Percentiles rank a stretch among this genome's conserved stretches.
Evolutionary conservation across 53 echinoderm and acorn worm species (phyloP).

Genomic region (Antedon mediterranea): DNA sequence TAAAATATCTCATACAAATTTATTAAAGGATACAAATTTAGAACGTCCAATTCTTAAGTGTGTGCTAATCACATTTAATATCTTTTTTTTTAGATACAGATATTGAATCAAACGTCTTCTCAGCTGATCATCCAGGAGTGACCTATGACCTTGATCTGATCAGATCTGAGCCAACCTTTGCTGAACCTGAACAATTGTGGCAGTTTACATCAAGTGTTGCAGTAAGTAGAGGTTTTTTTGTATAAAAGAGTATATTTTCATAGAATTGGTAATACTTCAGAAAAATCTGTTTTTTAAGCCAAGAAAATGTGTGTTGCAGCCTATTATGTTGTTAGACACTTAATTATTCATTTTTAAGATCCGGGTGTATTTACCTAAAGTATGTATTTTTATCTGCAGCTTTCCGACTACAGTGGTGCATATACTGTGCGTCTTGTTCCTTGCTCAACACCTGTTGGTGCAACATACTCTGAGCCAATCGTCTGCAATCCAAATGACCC

Average conservation of each 20-base stretch:
- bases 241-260: background rate
- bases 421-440: slow-evolving; percentile 90
- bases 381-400: no score
- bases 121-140: slow-evolving; percentile 59
- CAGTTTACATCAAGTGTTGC: slow-evolving; percentile 93
- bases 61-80: background rate
- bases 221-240: slow-evolving; percentile 57
- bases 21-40: no score
- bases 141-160: slow-evolving; percentile 57
- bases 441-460: slow-evolving; percentile 68
- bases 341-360: no score
- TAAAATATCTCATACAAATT: background rate
- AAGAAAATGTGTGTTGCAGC: no score
- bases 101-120: slow-evolving; percentile 52
- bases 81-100: slow-evolving; percentile 34
- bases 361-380: no score
- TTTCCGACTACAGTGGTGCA: slow-evolving; percentile 93
- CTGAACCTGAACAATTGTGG: slow-evolving; percentile 97
- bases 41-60: no score
- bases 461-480: slow-evolving; percentile 66
- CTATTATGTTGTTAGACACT: no score
- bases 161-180: slow-evolving; percentile 84
- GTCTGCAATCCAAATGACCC: slow-evolving; percentile 84
- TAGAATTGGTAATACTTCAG: no score
- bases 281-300: no score